Percentiles rank a stretch among this genome's conserved stretches.
Evolutionary conservation across 2,797 vertebrate genomes (phyloP).

Genomic region (Malacoctenus gilli): DNA sequence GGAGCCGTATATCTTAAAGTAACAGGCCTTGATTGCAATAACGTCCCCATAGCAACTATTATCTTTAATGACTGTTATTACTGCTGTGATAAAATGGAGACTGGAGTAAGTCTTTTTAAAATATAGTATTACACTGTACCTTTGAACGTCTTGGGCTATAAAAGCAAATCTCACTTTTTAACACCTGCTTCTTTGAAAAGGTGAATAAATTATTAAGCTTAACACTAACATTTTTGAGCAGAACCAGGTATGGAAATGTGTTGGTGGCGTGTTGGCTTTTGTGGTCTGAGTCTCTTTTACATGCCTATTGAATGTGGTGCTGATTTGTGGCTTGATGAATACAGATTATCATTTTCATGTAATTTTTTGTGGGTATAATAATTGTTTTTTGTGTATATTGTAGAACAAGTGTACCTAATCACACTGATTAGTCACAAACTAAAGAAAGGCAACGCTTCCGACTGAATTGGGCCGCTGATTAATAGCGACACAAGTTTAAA

Average conservation of each 20-base stretch:
- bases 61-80: slow-evolving; percentile 76
- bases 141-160: slow-evolving; percentile 20
- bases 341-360: too few relatives aligned
- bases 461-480: too few relatives aligned
- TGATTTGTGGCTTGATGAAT: too few relatives aligned
- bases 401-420: too few relatives aligned
- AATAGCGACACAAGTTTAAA: too few relatives aligned
- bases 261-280: too few relatives aligned
- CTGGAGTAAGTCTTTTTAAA: slow-evolving; percentile 66
- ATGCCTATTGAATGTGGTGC: too few relatives aligned
- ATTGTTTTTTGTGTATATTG: too few relatives aligned
- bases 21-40: slow-evolving; percentile 73
- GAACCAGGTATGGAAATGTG: neutral
- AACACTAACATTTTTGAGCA: neutral
- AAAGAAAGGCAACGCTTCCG: too few relatives aligned
- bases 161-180: slow-evolving; percentile 6
- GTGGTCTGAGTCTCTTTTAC: too few relatives aligned
- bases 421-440: too few relatives aligned
- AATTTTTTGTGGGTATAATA: too few relatives aligned
- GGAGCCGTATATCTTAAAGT: slow-evolving; percentile 71
- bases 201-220: neutral
- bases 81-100: slow-evolving; percentile 65
- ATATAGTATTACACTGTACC: slow-evolving; percentile 37
- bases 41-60: slow-evolving; percentile 77
- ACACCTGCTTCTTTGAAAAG: slow-evolving; percentile 9